phyloP scores from a whole-genome alignment of 2,113 vertebrate species.

The Hipposideros armiger region DNA sequence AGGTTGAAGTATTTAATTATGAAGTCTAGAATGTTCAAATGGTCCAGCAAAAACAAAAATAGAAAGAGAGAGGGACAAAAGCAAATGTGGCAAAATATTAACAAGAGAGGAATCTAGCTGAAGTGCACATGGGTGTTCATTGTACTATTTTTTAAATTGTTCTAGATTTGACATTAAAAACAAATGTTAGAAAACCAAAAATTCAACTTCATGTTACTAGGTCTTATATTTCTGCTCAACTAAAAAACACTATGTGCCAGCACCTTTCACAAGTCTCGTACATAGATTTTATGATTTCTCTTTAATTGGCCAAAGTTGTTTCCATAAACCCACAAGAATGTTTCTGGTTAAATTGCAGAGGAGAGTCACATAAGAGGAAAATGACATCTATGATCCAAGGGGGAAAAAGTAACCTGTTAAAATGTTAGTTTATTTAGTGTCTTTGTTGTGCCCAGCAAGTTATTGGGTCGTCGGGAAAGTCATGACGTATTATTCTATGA shows the following conservation, averaged over 20 bases:
- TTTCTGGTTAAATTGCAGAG: conserved; percentile 58
- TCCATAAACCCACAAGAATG: conserved; percentile 46
- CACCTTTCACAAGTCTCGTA: conserved; percentile 33
- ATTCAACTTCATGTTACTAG: neutral
- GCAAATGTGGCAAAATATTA: neutral
- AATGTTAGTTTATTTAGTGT: conserved; percentile 64
- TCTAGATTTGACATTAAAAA: conserved; percentile 41
- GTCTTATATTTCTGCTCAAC: conserved; percentile 9
- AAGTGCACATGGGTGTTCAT: neutral
- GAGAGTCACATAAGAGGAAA: conserved; percentile 62
- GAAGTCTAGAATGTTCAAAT: neutral
- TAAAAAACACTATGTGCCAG: neutral
- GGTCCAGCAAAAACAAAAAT: neutral
- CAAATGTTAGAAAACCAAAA: conserved; percentile 19
- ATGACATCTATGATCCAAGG: conserved; percentile 60
- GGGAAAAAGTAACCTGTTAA: neutral
- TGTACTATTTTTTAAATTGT: neutral
- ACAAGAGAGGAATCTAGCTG: neutral
- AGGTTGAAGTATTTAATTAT: neutral
- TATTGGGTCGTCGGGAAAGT: neutral
- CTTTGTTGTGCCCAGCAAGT: conserved; percentile 63
- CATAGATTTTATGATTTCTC: conserved; percentile 23
- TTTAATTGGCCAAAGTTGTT: conserved; percentile 70
- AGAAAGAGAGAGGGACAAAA: neutral
- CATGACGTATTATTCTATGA: no score